Percentiles rank a stretch among this genome's conserved stretches.
These are phyloP conservation scores for Ornithoptera alexandrae DNA, from an alignment of 2,888 invertebrate species.

Conservation along the genomic window DNA sequence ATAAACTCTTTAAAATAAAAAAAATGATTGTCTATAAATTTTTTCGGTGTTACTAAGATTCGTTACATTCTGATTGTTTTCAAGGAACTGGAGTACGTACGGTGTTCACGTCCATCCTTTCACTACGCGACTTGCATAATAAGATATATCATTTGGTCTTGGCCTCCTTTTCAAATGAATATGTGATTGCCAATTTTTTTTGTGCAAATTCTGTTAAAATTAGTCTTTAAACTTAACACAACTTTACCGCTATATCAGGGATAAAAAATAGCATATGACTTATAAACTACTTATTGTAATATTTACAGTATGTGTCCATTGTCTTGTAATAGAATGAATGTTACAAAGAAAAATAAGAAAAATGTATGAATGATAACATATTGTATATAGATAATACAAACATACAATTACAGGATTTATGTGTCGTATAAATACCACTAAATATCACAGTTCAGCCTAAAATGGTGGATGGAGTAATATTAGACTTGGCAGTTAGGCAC, in stretches of 20 bases:
- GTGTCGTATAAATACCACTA: conserved; percentile 26
- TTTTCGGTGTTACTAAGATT: conserved; percentile 20
- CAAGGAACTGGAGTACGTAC: conserved; percentile 32
- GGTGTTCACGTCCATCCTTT: conserved; percentile 43
- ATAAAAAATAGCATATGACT: too few relatives aligned
- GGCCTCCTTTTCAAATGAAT: conserved; percentile 44
- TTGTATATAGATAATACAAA: too few relatives aligned
- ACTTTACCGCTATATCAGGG: too few relatives aligned
- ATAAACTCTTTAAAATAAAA: too few relatives aligned
- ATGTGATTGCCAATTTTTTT: conserved; percentile 24
- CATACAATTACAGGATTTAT: too few relatives aligned
- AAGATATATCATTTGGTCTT: conserved; percentile 49
- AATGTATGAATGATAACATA: too few relatives aligned
- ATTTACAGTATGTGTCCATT: too few relatives aligned
- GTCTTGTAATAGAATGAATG: too few relatives aligned
- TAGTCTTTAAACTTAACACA: too few relatives aligned
- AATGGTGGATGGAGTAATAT: conserved; percentile 58
- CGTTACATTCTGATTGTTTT: conserved; percentile 37
- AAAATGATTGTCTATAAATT: too few relatives aligned
- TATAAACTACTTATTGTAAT: too few relatives aligned
- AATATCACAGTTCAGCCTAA: conserved; percentile 63
- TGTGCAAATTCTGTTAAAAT: conserved; percentile 6
- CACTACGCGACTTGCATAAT: conserved; percentile 45
- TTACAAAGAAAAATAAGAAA: too few relatives aligned
- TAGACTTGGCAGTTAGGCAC: conserved; percentile 56